phyloP scores from a whole-genome alignment of 2,888 invertebrate genomes.

The Leptopilina syphax region DNA sequence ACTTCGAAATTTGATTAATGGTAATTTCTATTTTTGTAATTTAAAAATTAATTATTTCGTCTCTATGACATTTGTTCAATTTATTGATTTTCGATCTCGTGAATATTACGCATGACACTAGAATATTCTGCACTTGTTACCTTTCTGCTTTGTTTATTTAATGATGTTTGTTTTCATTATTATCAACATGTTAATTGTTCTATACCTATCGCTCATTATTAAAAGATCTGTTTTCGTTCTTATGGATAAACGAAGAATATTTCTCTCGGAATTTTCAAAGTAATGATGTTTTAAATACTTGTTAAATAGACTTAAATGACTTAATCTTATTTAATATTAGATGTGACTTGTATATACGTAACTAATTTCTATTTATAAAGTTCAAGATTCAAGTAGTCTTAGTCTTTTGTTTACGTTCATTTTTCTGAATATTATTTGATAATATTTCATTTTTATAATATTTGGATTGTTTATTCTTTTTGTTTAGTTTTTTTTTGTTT shows the following conservation, averaged over 20 bases:
- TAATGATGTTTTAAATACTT: background rate
- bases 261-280: background rate
- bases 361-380: background rate
- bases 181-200: conserved; percentile 34
- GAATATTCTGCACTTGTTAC: background rate
- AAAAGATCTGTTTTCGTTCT: background rate
- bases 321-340: too few species aligned
- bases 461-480: too few species aligned
- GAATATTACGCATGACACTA: background rate
- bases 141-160: conserved; percentile 20
- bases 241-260: background rate
- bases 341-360: too few species aligned
- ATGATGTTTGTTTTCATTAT: conserved; percentile 32
- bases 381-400: background rate
- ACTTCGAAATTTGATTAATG: background rate
- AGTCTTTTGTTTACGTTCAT: too few species aligned
- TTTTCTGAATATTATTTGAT: too few species aligned
- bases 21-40: background rate
- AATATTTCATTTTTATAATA: too few species aligned
- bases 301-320: background rate
- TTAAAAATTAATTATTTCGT: too few species aligned
- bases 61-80: background rate
- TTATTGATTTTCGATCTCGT: background rate
- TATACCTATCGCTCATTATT: background rate
- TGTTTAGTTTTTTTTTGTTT: too few species aligned